Evolutionary conservation across 2,888 invertebrate genomes (phyloP).

Genomic region (Nephrotoma appendiculata): DNA sequence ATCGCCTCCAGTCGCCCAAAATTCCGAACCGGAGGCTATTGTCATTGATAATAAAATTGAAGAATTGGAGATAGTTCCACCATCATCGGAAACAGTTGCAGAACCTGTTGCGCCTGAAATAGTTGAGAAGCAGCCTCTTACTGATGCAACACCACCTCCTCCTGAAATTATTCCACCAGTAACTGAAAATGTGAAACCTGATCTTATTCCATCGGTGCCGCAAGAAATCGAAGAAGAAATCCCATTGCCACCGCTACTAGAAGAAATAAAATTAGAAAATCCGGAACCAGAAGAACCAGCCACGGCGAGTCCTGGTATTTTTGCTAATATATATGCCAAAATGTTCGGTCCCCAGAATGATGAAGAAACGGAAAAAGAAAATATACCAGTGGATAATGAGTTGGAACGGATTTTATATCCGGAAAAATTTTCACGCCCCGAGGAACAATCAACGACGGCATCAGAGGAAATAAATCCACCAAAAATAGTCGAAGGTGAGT

Average conservation of each 20-base stretch:
- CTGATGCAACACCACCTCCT: not conserved
- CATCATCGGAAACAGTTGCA: not conserved
- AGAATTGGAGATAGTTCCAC: not conserved
- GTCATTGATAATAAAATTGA: not conserved
- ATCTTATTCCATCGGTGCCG: not conserved
- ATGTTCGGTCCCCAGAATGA: not conserved
- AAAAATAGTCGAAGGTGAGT: not conserved
- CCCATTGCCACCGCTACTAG: not conserved
- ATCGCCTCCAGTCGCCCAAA: not conserved
- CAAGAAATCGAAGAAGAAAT: not conserved
- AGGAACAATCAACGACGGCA: not conserved
- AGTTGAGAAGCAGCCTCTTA: not conserved
- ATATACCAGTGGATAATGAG: slow-evolving; percentile 14
- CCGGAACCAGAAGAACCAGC: not conserved
- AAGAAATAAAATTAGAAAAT: not conserved
- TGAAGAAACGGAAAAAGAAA: not conserved
- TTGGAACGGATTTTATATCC: slow-evolving; percentile 22
- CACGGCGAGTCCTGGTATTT: not conserved
- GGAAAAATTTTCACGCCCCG: slow-evolving; percentile 5
- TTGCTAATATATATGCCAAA: slow-evolving; percentile 5
- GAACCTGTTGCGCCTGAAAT: not conserved
- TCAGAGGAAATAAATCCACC: not conserved
- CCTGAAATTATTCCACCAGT: not conserved
- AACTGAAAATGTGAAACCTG: not conserved
- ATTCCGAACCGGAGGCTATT: not conserved